Evolutionary conservation across 2,888 invertebrate species (phyloP), one percentile per base, ranked within the genome.

Genomic region (Gisinianus flammeolus): DNA sequence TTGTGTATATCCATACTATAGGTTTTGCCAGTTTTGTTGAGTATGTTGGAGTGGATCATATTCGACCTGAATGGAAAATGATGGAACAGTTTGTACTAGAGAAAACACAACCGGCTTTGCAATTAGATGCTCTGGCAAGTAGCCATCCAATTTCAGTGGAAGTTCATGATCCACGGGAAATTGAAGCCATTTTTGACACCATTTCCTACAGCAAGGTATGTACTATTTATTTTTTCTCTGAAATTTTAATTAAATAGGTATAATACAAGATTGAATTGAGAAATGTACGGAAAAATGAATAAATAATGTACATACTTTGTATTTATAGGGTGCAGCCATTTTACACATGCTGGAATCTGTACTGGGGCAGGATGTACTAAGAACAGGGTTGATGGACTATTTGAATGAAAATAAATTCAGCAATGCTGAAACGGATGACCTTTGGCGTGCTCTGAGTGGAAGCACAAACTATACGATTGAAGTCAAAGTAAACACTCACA

Each of bases 21-120:
- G 96, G 93, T 0, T 92, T 95, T 80, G 94, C 95, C 0, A 93
- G 92, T 71, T 94, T 93, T 85, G 90, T 95, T 82, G 94, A 94
- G 82, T 80, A 95, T 87, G 89, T 92, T 79, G 93, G 91, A 0
- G 91, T 91, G 1, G 89, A 91, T 84, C 88, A 88, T 84, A 89
- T 91, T 71, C 89, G 89, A 85, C 91, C 91, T 1, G 90, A 90
- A 76, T 91, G 91, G 91, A 89, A 88, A 85, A 91, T 91, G 91
- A 90, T 91, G 90, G 92, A 92, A 84, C 91, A 92, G 85, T 92
- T 92, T 86, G 90, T 92, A 77, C 86, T 91, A 82, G 91, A 91
- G 85, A 91, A 91, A 86, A 91, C 91, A 2, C 91, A 92, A 85
- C 90, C 91, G 52, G 92, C 91, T n/a, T 88, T 92, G 81, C 89